Base-by-base conservation (phyloP, 2,113 vertebrate genomes). In the Apteryx owenii region DNA sequence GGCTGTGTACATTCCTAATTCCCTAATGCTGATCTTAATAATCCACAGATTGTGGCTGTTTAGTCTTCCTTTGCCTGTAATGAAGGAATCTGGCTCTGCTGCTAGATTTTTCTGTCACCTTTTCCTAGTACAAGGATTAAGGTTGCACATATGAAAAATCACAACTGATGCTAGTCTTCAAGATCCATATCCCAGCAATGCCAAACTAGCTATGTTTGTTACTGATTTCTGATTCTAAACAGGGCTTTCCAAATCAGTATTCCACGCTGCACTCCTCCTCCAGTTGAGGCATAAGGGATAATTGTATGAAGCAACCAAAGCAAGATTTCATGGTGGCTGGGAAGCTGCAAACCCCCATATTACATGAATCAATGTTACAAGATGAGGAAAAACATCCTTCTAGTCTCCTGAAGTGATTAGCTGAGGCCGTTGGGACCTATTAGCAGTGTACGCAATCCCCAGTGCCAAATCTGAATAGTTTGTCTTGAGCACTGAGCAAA, bases 141-240 rank as follows among this genome's bases (percentile, higher is more conserved):
- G 4, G 42, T 10, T 65, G 26, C 36, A 28, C 10, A 18, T 58
- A 8, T 5, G 48, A 54, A 51, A 50, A 76, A 33, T 25, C 21
- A 8, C 8, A 22, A 5, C 6, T n/a, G 25, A 5, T 73, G 16
- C 46, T 48, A 26, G 4, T 75, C 29, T 64, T 76, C 73, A 9
- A 54, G 13, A 50, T 5, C 26, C 3, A 1, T 16, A 50, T 26
- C 36, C 46, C 4, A 12, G 40, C 26, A 50, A 10, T 0, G 3
- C 48, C 76, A 58, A 62, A 22, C 38, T 90, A 19, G 21, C 25
- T 70, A 21, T 65, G 20, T 48, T 50, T 29, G 50, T 66, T 76
- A 89, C 87, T 83, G 21, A 9, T 36, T 15, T 70, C 33, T 25
- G 16, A 3, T 38, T 75, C n/a, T 31, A 38, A 16, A 7, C 20